phyloP scores from a whole-genome alignment of 2,113 vertebrate genomes.

The Otocyon megalotis region DNA sequence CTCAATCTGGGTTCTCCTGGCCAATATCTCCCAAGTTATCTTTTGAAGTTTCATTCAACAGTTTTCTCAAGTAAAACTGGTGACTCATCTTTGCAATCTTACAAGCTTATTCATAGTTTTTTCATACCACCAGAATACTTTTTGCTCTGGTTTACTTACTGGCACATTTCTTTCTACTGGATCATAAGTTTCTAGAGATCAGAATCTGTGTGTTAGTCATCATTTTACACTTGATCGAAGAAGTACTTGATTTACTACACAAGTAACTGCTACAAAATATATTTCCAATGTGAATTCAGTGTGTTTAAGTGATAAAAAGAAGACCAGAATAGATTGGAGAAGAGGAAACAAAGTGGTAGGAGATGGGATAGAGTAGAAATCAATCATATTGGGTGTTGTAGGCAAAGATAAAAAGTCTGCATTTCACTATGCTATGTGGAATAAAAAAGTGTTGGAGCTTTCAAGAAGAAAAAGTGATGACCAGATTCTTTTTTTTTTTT shows the following conservation, averaged over 20 bases:
- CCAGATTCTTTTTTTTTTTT: neutral
- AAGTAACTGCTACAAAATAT: neutral
- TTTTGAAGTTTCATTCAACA: neutral
- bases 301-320: neutral
- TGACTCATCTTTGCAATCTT: neutral
- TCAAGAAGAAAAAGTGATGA: neutral
- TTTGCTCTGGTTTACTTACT: neutral
- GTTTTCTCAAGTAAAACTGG: neutral
- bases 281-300: neutral
- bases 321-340: neutral
- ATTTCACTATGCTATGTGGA: conserved; percentile 1
- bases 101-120: neutral
- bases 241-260: neutral
- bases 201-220: neutral
- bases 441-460: neutral
- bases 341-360: neutral
- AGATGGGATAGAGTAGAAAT: neutral
- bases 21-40: neutral
- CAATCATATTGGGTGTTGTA: neutral
- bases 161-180: neutral
- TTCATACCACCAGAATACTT: neutral
- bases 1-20: neutral
- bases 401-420: neutral
- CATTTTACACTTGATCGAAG: neutral
- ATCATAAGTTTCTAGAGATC: neutral